A percentile compares a stretch with the other conserved stretches of the same genome.
phyloP scores from a whole-genome alignment of 2,888 invertebrate species.

The Drosophila setosimentum region DNA sequence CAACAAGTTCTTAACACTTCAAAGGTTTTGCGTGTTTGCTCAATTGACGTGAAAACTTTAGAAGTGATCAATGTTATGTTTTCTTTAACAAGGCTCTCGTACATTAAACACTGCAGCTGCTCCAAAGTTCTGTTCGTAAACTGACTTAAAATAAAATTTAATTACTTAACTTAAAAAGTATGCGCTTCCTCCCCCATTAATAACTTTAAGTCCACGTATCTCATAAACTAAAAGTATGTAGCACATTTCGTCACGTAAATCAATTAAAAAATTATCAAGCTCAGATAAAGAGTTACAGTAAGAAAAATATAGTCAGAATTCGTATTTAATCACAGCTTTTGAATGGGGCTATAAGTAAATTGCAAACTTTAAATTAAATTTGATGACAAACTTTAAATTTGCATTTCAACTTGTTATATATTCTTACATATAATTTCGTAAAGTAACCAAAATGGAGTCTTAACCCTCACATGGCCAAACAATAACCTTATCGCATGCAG shows the following conservation, averaged over 20 bases:
- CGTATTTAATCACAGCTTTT: neutral
- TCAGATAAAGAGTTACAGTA: too few species aligned
- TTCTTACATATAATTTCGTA: neutral
- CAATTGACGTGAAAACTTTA: slow-evolving; percentile 42
- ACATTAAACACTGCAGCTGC: slow-evolving; percentile 13
- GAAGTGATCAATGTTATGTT: slow-evolving; percentile 19
- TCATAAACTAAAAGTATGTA: neutral
- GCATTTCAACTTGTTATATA: neutral
- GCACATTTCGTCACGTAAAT: slow-evolving; percentile 30
- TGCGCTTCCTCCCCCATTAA: neutral
- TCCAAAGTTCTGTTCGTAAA: slow-evolving; percentile 8
- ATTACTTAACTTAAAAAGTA: neutral
- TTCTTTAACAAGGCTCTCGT: slow-evolving; percentile 5
- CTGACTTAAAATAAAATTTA: slow-evolving; percentile 1
- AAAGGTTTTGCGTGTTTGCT: slow-evolving; percentile 27
- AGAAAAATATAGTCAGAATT: neutral
- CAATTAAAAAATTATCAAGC: slow-evolving; percentile 1
- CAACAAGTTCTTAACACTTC: slow-evolving; percentile 26
- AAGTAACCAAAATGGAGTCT: slow-evolving; percentile 1
- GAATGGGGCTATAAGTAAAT: neutral
- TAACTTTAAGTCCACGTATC: slow-evolving; percentile 2
- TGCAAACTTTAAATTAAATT: neutral
- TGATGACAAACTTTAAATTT: neutral
- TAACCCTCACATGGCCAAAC: slow-evolving; percentile 24
- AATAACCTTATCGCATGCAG: slow-evolving; percentile 31